Conservation (phyloP, 2,888 invertebrate species). For the Caenorhabditis sp. region DNA sequence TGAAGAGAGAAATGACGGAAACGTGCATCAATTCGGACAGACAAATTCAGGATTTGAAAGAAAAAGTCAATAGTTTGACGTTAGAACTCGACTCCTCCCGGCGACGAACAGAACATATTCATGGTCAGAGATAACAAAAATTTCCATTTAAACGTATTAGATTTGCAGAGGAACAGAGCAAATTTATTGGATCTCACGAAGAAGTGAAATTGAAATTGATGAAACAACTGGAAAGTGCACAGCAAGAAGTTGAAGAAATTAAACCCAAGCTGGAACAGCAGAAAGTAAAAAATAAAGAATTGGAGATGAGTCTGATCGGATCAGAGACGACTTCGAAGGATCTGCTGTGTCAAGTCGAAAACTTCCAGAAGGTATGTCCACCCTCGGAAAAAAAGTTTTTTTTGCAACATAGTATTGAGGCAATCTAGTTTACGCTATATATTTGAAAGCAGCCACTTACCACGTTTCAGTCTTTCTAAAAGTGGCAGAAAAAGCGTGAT, state of each 20-base stretch:
- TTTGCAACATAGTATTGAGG: no score
- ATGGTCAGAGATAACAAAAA: slow-evolving; percentile 26
- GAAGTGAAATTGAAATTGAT: slow-evolving; percentile 45
- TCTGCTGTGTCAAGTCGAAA: no score
- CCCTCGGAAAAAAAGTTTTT: no score
- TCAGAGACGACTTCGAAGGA: no score
- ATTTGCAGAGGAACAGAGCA: slow-evolving; percentile 52
- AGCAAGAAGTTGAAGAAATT: slow-evolving; percentile 38
- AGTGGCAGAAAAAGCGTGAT: no score
- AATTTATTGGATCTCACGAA: slow-evolving; percentile 55
- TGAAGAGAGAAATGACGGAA: slow-evolving; percentile 49
- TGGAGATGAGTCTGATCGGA: no score
- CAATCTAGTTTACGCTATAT: no score
- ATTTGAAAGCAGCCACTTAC: no score
- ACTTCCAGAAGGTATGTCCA: no score
- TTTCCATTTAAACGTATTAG: background rate
- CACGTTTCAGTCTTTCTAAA: no score
- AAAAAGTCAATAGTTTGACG: slow-evolving; percentile 46
- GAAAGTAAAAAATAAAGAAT: no score
- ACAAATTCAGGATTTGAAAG: slow-evolving; percentile 33
- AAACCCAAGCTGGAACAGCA: slow-evolving; percentile 13
- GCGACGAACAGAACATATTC: slow-evolving; percentile 53
- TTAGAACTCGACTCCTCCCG: slow-evolving; percentile 55
- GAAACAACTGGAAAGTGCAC: slow-evolving; percentile 49
- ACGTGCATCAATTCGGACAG: slow-evolving; percentile 33